These are phyloP conservation scores for Hippasteria phrygiana DNA, from an alignment of 53 echinoderm and acorn worm genomes.

Conservation along the genomic window DNA sequence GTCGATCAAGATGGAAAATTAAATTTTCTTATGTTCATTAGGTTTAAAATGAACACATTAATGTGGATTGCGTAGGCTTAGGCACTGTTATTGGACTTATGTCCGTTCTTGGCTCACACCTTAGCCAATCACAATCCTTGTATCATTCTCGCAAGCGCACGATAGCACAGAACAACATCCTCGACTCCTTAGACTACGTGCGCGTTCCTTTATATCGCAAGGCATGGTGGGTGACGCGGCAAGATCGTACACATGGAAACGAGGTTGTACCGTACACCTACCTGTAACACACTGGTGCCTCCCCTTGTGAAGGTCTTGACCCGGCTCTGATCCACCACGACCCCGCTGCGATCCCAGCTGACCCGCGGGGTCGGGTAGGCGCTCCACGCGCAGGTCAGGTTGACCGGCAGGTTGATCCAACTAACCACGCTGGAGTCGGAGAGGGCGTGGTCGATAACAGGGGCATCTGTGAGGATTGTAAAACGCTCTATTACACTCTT, in stretches of 20 bases:
- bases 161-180: too few species aligned
- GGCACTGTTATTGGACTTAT: too few species aligned
- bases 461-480: slow-evolving; percentile 33
- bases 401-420: slow-evolving; percentile 78
- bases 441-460: slow-evolving; percentile 48
- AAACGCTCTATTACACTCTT: neutral
- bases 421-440: slow-evolving; percentile 53
- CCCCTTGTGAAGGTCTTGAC: slow-evolving; percentile 14
- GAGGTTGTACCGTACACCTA: too few species aligned
- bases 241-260: too few species aligned
- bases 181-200: neutral
- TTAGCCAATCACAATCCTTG: too few species aligned
- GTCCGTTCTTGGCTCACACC: too few species aligned
- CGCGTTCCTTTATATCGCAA: neutral
- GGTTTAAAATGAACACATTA: too few species aligned
- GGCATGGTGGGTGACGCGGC: neutral
- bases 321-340: slow-evolving; percentile 27
- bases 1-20: too few species aligned
- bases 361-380: slow-evolving; percentile 75
- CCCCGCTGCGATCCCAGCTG: slow-evolving; percentile 69
- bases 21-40: too few species aligned
- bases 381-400: slow-evolving; percentile 79
- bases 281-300: slow-evolving; percentile 54
- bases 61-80: too few species aligned
- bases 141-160: too few species aligned